Evolutionary conservation across 53 echinoderm and acorn worm species (phyloP).

Genomic region (Temnopleurus reevesii): DNA sequence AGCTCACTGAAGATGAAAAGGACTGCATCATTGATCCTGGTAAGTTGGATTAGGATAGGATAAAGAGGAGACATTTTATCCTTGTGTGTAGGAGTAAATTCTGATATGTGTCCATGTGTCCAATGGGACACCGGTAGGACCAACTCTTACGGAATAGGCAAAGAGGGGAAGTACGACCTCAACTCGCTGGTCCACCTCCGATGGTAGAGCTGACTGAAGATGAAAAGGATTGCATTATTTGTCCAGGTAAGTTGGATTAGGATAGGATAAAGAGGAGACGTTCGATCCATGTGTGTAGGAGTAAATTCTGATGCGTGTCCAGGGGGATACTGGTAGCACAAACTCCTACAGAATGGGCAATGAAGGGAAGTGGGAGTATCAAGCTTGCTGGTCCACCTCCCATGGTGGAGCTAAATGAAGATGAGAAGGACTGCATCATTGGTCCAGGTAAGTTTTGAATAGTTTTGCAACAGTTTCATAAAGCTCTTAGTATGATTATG

Average conservation of each 20-base stretch:
- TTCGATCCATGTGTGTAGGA: too few species aligned
- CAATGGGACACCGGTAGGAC: slow-evolving; percentile 99
- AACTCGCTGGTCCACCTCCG: slow-evolving; percentile 88
- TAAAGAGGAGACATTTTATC: too few species aligned
- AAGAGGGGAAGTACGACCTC: slow-evolving; percentile 96
- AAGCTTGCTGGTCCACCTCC: slow-evolving; percentile 97
- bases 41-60: too few species aligned
- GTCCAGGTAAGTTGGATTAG: slow-evolving; percentile 92
- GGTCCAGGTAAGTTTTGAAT: slow-evolving; percentile 93
- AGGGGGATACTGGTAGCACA: too few species aligned
- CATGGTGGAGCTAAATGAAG: slow-evolving; percentile 86
- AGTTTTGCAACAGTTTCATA: too few species aligned
- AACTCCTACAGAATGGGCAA: too few species aligned
- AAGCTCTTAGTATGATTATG: too few species aligned
- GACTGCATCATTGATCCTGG: slow-evolving; percentile 96
- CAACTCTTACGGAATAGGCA: slow-evolving; percentile 98
- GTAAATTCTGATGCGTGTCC: too few species aligned
- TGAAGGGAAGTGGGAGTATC: too few species aligned
- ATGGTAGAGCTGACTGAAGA: slow-evolving; percentile 85
- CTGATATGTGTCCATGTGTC: slow-evolving; percentile 88
- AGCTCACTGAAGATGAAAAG: slow-evolving; percentile 93
- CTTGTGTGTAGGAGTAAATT: too few species aligned
- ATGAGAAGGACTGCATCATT: slow-evolving; percentile 93
- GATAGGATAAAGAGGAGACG: too few species aligned
- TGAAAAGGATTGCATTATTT: slow-evolving; percentile 88